A percentile compares a stretch with the other conserved stretches of the same genome.
phyloP scores from a whole-genome alignment of 1,140 invertebrate species.

The Himalopsyche phryganea region DNA sequence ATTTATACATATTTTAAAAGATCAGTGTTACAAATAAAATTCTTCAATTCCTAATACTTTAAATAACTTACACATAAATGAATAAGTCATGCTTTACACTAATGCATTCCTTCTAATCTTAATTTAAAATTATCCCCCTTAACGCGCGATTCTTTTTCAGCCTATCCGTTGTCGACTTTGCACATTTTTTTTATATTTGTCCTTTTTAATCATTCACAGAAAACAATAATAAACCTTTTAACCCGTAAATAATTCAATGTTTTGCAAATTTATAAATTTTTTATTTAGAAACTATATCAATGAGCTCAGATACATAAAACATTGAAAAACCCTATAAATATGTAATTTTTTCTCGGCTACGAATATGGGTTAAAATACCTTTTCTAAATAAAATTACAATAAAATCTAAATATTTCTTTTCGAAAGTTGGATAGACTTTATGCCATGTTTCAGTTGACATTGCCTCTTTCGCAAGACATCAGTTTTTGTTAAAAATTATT shows the following conservation, averaged over 20 bases:
- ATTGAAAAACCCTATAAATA: slow-evolving; percentile 17
- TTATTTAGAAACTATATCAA: not conserved
- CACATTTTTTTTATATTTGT: not conserved
- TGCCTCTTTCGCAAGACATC: too few relatives aligned
- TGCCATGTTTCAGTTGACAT: too few relatives aligned
- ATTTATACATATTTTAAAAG: too few relatives aligned
- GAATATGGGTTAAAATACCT: slow-evolving; percentile 4
- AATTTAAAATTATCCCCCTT: not conserved
- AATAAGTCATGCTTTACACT: not conserved
- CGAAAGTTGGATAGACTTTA: too few relatives aligned
- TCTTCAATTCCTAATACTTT: too few relatives aligned
- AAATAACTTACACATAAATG: not conserved
- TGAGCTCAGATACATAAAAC: slow-evolving; percentile 28
- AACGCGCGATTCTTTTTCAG: too few relatives aligned
- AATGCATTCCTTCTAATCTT: not conserved
- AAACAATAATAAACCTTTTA: not conserved
- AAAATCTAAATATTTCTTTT: slow-evolving; percentile 11
- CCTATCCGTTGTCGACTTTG: not conserved
- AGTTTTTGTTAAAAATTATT: too few relatives aligned
- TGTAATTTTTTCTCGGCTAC: slow-evolving; percentile 14
- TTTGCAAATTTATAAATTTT: not conserved
- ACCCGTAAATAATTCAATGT: slow-evolving; percentile 7
- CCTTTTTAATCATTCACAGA: too few relatives aligned
- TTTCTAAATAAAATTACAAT: slow-evolving; percentile 25
- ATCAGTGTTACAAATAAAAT: too few relatives aligned